Base-by-base conservation (phyloP, 1,140 invertebrate genomes). In the Drosophila ironensis region DNA sequence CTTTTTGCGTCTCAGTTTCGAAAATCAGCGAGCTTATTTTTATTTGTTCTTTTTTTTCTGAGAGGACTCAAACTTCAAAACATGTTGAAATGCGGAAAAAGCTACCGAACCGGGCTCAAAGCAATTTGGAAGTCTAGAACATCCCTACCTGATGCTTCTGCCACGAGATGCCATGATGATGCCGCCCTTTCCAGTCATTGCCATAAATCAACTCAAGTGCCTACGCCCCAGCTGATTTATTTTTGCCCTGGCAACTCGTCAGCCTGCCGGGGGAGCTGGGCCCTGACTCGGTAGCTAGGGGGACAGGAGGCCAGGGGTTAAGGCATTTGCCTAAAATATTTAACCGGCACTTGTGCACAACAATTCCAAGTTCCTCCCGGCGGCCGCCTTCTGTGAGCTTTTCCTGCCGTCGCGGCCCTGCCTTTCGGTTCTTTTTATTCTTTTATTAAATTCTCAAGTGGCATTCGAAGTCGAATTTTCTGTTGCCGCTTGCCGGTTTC, bases 161-260 rank as follows among this genome's bases (percentile, higher is more conserved):
- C 20, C 33, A 33, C 33, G 14, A 16, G 14, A 37, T 37, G 42
- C 57, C 42, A 68, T 70, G 57, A 53, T 53, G 54, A 52, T 42
- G 25, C 27, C 5, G 6, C 56, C 41, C 17, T 24, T 57, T 48
- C 42, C 60, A 63, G 72, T 47, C 61, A 52, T 60, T 69, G 73
- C 68, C 64, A 82, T 82, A 82, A 82, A 82, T 82, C 78, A 82
- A 82, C 78, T 84, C 73, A 82, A 82, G 78, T 84, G 78, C 78
- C 78, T 84, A 84, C 78, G 78, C 78, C 78, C 78, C 78, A 84
- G 73, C 78, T 82, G 78, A 82, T 82, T 82, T 82, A 82, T 82
- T 78, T 33, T 78, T 78, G 47, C 54, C 38, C 60, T 60, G 56
- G 47, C 52, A 77, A 81, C 72, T 72, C 67, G 37, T 76, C 38